phyloP scores from a whole-genome alignment of 2,797 vertebrate species.

The Alectoris magna region DNA sequence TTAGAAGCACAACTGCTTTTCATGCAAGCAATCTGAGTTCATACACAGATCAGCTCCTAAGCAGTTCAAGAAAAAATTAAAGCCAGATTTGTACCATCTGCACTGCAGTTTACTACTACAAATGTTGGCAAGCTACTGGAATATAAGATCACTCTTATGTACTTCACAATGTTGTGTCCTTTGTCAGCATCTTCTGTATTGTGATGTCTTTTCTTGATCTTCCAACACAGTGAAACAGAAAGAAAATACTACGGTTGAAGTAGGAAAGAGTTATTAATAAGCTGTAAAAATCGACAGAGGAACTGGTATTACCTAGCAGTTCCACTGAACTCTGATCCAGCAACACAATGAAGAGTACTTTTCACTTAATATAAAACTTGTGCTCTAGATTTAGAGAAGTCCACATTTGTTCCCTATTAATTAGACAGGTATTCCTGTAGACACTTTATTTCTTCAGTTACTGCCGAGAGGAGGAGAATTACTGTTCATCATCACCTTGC shows the following conservation, averaged over 20 bases:
- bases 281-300: background rate
- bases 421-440: background rate
- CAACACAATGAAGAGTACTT: background rate
- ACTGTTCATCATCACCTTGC: background rate
- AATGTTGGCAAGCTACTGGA: background rate
- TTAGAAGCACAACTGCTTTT: background rate
- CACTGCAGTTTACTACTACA: background rate
- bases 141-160: background rate
- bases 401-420: background rate
- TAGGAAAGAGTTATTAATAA: background rate
- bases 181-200: background rate
- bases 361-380: background rate
- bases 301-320: background rate
- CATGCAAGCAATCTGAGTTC: background rate
- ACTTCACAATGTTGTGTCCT: background rate
- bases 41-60: background rate
- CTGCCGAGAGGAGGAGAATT: background rate
- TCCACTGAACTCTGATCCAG: background rate
- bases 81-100: background rate
- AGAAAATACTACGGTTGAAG: background rate
- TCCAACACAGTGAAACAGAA: background rate
- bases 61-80: background rate
- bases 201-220: background rate
- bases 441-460: background rate
- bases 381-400: background rate